phyloP scores from a whole-genome alignment of 2,888 invertebrate species.

The Aporophyla nigra region DNA sequence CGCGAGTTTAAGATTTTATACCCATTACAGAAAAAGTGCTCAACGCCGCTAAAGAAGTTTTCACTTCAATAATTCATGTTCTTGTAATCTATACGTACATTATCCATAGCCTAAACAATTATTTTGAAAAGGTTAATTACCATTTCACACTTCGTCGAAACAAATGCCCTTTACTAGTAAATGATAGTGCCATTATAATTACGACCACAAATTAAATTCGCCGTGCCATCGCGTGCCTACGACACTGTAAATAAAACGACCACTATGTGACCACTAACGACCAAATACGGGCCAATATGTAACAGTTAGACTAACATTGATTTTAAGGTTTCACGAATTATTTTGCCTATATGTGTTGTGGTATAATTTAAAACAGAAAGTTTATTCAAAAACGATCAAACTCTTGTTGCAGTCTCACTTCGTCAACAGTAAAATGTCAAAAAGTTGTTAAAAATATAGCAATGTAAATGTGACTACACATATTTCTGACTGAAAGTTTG shows the following conservation, averaged over 20 bases:
- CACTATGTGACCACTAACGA: slow-evolving; percentile 48
- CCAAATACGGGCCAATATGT: slow-evolving; percentile 1
- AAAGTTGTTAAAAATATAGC: too few relatives aligned
- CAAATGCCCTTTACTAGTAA: slow-evolving; percentile 32
- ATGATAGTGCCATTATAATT: slow-evolving; percentile 34
- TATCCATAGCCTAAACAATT: slow-evolving; percentile 1
- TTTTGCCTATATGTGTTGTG: neutral
- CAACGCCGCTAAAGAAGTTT: too few relatives aligned
- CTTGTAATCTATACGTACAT: neutral
- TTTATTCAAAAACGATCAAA: too few relatives aligned
- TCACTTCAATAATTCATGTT: too few relatives aligned
- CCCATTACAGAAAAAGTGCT: too few relatives aligned
- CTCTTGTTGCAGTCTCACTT: too few relatives aligned
- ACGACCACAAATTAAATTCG: slow-evolving; percentile 48
- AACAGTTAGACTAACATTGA: slow-evolving; percentile 18
- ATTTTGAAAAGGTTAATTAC: slow-evolving; percentile 32
- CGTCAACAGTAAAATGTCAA: too few relatives aligned
- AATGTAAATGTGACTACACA: too few relatives aligned
- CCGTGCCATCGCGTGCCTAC: slow-evolving; percentile 46
- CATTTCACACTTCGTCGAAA: slow-evolving; percentile 23
- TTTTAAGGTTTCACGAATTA: slow-evolving; percentile 14
- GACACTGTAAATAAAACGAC: slow-evolving; percentile 36
- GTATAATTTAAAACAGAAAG: neutral
- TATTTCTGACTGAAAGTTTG: too few relatives aligned
- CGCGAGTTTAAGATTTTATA: too few relatives aligned